phyloP scores from a whole-genome alignment of 2,797 vertebrate genomes.

The Takifugu rubripes region DNA sequence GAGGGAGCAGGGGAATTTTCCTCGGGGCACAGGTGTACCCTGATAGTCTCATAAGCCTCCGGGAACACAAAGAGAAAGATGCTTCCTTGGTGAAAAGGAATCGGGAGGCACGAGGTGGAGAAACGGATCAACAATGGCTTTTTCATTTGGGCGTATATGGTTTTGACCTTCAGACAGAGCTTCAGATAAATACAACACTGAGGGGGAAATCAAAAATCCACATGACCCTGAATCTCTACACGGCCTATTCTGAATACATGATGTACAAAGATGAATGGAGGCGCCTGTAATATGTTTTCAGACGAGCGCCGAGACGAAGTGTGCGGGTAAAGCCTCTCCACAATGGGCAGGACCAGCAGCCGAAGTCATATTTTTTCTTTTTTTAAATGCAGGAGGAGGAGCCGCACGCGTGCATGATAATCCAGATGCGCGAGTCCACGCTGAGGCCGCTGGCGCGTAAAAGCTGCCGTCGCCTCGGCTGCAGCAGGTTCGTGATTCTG shows the following conservation, averaged over 20 bases:
- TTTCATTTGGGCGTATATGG: slow-evolving; percentile 64
- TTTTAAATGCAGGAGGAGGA: slow-evolving; percentile 30
- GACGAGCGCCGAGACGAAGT: slow-evolving; percentile 40
- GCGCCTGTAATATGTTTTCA: slow-evolving; percentile 49
- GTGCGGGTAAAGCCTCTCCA: slow-evolving; percentile 52
- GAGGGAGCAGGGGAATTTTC: slow-evolving; percentile 70
- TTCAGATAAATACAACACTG: slow-evolving; percentile 61
- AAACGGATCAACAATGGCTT: slow-evolving; percentile 66
- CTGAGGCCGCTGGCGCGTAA: background rate
- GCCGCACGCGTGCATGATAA: slow-evolving; percentile 21
- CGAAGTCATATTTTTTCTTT: slow-evolving; percentile 27
- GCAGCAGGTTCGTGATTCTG: background rate
- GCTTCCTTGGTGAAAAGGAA: slow-evolving; percentile 66
- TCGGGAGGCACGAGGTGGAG: slow-evolving; percentile 60
- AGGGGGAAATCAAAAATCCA: slow-evolving; percentile 60
- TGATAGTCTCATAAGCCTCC: slow-evolving; percentile 68
- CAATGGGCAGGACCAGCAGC: slow-evolving; percentile 51
- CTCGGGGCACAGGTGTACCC: slow-evolving; percentile 70
- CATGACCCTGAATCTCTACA: slow-evolving; percentile 64
- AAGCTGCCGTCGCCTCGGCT: no score
- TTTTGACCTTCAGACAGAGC: slow-evolving; percentile 69
- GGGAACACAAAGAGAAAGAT: slow-evolving; percentile 66
- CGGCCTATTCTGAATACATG: slow-evolving; percentile 48
- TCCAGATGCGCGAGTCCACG: slow-evolving; percentile 10
- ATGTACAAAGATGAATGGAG: slow-evolving; percentile 35